Conservation (phyloP, 2,797 vertebrate species). For the Valencia hispanica region DNA sequence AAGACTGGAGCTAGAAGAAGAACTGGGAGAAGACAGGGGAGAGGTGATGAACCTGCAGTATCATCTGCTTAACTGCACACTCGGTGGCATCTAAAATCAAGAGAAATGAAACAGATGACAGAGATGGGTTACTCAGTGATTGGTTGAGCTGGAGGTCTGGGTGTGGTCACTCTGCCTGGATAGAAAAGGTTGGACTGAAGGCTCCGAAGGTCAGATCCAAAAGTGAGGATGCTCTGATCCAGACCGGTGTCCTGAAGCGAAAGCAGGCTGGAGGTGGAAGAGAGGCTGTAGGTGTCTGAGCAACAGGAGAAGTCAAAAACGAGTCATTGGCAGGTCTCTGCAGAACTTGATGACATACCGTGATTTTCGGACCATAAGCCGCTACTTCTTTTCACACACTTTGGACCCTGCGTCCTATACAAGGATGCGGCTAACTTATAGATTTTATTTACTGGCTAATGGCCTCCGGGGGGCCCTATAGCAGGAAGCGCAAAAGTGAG, state of each 20-base stretch:
- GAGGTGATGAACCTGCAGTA: too few relatives aligned
- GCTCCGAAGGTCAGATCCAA: conserved; percentile 64
- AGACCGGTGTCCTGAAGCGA: conserved; percentile 85
- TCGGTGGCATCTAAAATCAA: not conserved
- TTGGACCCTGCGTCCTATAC: too few relatives aligned
- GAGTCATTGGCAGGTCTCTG: not conserved
- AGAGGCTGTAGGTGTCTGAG: conserved; percentile 80
- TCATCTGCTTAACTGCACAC: not conserved
- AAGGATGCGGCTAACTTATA: too few relatives aligned
- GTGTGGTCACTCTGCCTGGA: conserved; percentile 55
- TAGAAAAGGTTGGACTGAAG: conserved; percentile 67
- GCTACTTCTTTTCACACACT: too few relatives aligned
- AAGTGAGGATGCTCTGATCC: conserved; percentile 57
- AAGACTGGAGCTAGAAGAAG: conserved; percentile 10
- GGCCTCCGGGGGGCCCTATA: too few relatives aligned
- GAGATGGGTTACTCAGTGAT: conserved; percentile 40
- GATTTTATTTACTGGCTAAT: too few relatives aligned
- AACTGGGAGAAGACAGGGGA: conserved; percentile 29
- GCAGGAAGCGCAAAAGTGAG: too few relatives aligned
- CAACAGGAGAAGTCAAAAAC: conserved; percentile 33
- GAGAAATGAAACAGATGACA: not conserved
- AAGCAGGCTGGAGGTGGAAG: conserved; percentile 86
- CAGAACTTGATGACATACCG: not conserved
- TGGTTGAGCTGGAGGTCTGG: conserved; percentile 37
- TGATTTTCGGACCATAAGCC: too few relatives aligned